Base-by-base conservation (phyloP, 35 echinoderm and acorn worm species). In the Holothuria glaberrima region DNA sequence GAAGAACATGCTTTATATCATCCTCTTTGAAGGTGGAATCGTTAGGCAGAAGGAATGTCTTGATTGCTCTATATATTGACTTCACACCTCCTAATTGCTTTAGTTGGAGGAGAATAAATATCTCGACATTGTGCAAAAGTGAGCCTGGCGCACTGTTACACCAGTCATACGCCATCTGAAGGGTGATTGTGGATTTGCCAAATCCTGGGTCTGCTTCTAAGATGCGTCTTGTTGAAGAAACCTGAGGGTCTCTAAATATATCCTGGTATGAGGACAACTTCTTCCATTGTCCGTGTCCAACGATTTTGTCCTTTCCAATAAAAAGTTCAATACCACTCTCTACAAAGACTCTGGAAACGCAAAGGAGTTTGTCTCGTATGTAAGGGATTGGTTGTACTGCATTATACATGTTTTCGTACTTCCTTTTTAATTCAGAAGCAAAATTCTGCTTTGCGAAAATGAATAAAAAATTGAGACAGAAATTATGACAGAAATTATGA, bases 321-420 rank as follows among this genome's bases (percentile, higher is more conserved):
- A 65, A 16, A 17, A 6, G 17, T 28, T 65, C 61, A 6, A 65
- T 21, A 16, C 27, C 61, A 28, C 61, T 65, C 61, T 65, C 61
- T n/a, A 65, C 27, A 65, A 65, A 65, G 19, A 65, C 19, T 65
- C 27, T 65, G 61, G 36, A n/a, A 22, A 76, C 72, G 72, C 33
- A 76, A 41, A 21, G 46, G 31, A 76, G 24, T 22, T 44, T 76
- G 72, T 76, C 72, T 2, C 72, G 33, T 21, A 76, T 45, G 36
- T 76, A 76, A 17, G 72, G 72, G 21, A 76, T 16, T 9, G 72
- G 72, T 21, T 76, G 35, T 44, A 76, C 72, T n/a, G 72, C 72
- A 21, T 76, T 76, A 25, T 76, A 76, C 18, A 76, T 24, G 41
- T 33, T 31, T 76, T 45, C 72, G 41, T 76, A 76, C 25, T 41